These are phyloP conservation scores for Coenonympha glycerion DNA, from an alignment of 2,888 invertebrate species.

Conservation along the genomic window DNA sequence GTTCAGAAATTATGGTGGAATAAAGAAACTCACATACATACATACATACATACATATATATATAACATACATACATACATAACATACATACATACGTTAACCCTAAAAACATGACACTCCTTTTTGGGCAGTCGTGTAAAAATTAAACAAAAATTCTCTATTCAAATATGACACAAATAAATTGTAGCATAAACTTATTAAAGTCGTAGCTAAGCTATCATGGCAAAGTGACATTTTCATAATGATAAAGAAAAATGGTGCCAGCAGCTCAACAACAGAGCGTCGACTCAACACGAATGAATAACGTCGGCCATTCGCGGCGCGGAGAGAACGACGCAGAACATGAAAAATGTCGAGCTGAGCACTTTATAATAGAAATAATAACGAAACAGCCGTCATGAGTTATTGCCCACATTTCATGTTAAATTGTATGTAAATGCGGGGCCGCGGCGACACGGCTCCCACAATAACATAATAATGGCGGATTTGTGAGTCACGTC, in stretches of 20 bases:
- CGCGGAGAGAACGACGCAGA: conserved; percentile 51
- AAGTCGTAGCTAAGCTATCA: neutral
- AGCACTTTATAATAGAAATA: conserved; percentile 73
- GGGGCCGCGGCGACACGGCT: conserved; percentile 66
- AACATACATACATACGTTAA: too few species aligned
- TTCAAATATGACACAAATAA: neutral
- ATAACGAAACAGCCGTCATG: conserved; percentile 67
- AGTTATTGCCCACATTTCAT: conserved; percentile 74
- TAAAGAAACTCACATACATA: too few species aligned
- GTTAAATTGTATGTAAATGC: conserved; percentile 76
- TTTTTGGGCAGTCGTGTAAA: too few species aligned
- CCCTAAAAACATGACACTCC: too few species aligned
- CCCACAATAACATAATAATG: conserved; percentile 76
- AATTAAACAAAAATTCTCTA: too few species aligned
- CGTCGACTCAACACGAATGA: conserved; percentile 53
- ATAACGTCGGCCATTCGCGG: conserved; percentile 40
- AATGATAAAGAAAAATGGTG: conserved; percentile 9
- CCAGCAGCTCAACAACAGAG: conserved; percentile 25
- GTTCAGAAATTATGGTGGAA: too few species aligned
- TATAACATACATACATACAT: too few species aligned
- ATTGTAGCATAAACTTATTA: neutral
- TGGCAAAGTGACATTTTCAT: conserved; percentile 3
- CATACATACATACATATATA: too few species aligned
- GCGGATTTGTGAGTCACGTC: conserved; percentile 75
- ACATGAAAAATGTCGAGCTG: conserved; percentile 62